Percentiles rank a stretch among this genome's conserved stretches.
These are phyloP conservation scores for Hermaeophaga mercurialis DNA, from an alignment of 2,888 invertebrate species.

Conservation along the genomic window DNA sequence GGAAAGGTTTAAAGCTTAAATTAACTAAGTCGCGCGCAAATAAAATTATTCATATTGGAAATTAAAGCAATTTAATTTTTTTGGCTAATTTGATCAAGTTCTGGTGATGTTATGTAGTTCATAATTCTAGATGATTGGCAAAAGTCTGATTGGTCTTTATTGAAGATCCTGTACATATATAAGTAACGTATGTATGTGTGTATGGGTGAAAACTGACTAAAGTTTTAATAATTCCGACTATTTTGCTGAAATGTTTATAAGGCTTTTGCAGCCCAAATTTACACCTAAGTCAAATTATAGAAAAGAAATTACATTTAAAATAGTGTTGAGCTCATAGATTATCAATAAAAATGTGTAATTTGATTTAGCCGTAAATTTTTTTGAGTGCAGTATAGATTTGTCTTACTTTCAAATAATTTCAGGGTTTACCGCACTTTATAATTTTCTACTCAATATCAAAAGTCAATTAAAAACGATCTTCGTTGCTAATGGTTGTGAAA, in stretches of 20 bases:
- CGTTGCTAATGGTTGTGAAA: slow-evolving; percentile 17
- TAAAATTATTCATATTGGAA: no score
- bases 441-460: neutral
- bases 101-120: slow-evolving; percentile 9
- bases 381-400: slow-evolving; percentile 12
- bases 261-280: slow-evolving; percentile 11
- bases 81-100: neutral
- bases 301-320: neutral
- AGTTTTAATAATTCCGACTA: slow-evolving; percentile 20
- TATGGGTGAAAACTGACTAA: slow-evolving; percentile 11
- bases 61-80: no score
- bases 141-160: slow-evolving; percentile 26
- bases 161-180: slow-evolving; percentile 27
- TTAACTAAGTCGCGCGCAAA: no score
- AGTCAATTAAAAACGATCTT: slow-evolving; percentile 9
- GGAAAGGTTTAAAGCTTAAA: no score
- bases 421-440: neutral
- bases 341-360: neutral
- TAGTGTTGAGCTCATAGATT: neutral
- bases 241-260: slow-evolving; percentile 17
- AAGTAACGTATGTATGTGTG: slow-evolving; percentile 18
- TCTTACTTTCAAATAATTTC: slow-evolving; percentile 8
- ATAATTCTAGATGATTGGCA: neutral
- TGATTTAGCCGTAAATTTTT: slow-evolving; percentile 10
- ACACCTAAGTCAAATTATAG: slow-evolving; percentile 5